A percentile compares a stretch with the other conserved stretches of the same genome.
These are phyloP conservation scores for Gonatopus flavifemur DNA, from an alignment of 1,140 invertebrate genomes.

Conservation along the genomic window DNA sequence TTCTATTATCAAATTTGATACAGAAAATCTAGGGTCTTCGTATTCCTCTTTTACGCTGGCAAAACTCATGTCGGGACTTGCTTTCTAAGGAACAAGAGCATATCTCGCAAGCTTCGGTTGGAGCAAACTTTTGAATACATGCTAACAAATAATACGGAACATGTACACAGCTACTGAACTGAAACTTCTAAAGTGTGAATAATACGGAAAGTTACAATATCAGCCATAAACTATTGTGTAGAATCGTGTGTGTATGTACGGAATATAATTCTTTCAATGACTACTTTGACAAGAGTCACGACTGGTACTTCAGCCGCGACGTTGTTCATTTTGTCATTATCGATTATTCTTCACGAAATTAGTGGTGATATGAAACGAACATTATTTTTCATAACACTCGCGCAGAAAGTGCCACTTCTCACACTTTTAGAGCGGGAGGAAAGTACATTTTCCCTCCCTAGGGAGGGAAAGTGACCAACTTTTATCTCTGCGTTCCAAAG, in stretches of 20 bases:
- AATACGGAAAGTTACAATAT: neutral
- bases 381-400: neutral
- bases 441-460: neutral
- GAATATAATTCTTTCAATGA: neutral
- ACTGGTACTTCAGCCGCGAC: constrained; percentile 17
- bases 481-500: constrained; percentile 3
- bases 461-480: constrained; percentile 7
- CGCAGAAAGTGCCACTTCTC: constrained; percentile 20
- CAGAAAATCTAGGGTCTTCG: no score
- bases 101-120: neutral
- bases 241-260: no score
- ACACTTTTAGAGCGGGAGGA: constrained; percentile 4
- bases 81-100: neutral
- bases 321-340: constrained; percentile 9
- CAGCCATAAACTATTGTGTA: no score
- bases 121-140: neutral
- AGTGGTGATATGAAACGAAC: constrained; percentile 6
- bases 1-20: no score
- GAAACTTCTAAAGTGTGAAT: neutral
- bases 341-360: neutral
- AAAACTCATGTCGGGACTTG: neutral
- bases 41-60: constrained; percentile 12
- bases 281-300: constrained; percentile 20
- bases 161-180: neutral
- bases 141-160: neutral